Evolutionary conservation across 2,888 invertebrate species (phyloP), one percentile per base, ranked within the genome.

Genomic region (Smittia aterrima): DNA sequence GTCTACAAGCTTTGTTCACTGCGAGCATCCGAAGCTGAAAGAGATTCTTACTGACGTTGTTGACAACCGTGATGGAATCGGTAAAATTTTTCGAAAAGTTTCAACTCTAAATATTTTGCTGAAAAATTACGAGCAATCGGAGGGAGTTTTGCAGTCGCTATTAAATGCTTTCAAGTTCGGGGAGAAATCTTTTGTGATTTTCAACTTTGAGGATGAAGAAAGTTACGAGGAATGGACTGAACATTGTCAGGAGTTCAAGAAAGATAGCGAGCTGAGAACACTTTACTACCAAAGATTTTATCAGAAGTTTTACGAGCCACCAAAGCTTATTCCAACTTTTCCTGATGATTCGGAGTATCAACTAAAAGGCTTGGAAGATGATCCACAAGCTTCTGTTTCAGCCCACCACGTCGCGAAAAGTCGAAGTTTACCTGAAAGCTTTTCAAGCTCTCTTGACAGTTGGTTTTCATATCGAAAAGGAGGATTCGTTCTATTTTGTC

Each of bases 51-150:
- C 22, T 25, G 47, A 47, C 25, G 22, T 47, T 47, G 68, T 9
- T 0, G 24, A 68, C 22, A 68, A 68, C 41, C 32, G 22, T 16
- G n/a, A 16, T 13, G 41, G 24, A 24, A 68, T 68, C 11, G 22
- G 16, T 7, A 68, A 68, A 47, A 18, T 68, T 6, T 68, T 68
- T 9, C 11, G 25, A 47, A 53, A 68, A 18, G 22, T 20, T 20
- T 68, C 68, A 6, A 47, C 25, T 20, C 7, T 68, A 24, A 68
- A 16, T 24, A 24, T 68, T 47, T 68, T 68, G 22, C 20, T 68
- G 25, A 68, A 47, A 24, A 68, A 53, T 24, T 68, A 47, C 22
- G 47, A 68, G 41, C 68, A 68, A n/a, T 41, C 68, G 6, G 68
- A 68, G 6, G 68, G 47, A 16, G 16, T 68, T 24, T 7, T 41